A percentile compares a stretch with the other conserved stretches of the same genome.
These are phyloP conservation scores for Nyctalus aviator DNA, from an alignment of 2,797 vertebrate species.

Conservation along the genomic window DNA sequence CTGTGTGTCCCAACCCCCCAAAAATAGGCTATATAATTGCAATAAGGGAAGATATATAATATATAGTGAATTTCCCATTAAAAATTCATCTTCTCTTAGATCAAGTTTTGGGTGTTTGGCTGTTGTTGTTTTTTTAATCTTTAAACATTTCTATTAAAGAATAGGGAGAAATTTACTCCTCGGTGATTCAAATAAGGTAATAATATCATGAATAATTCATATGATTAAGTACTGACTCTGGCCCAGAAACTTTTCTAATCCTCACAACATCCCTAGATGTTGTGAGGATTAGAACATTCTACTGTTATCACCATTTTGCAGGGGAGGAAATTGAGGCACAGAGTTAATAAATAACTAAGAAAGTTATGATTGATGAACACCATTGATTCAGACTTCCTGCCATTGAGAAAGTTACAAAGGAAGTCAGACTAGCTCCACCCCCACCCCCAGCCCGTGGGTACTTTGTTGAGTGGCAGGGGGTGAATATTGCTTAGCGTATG, in stretches of 20 bases:
- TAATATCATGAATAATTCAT: background rate
- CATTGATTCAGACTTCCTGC: background rate
- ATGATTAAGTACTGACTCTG: slow-evolving; percentile 5
- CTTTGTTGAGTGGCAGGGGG: too few species aligned
- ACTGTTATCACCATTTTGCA: background rate
- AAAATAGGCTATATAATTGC: background rate
- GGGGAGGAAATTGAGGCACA: background rate
- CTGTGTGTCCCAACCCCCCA: background rate
- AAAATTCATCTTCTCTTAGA: slow-evolving; percentile 1
- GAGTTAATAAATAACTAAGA: slow-evolving; percentile 23
- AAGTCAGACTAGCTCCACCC: background rate
- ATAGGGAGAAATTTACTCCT: background rate
- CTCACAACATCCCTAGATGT: background rate
- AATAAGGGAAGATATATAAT: background rate
- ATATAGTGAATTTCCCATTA: background rate
- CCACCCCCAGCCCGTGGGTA: fast-evolving
- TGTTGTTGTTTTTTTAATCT: background rate
- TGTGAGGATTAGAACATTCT: background rate
- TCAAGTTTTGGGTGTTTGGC: background rate
- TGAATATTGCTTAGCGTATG: background rate
- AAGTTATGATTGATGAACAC: background rate
- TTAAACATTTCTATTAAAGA: background rate
- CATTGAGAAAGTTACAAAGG: background rate
- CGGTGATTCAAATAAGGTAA: slow-evolving; percentile 21
- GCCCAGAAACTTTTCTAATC: background rate